Evolutionary conservation across 2,113 vertebrate species (phyloP), one percentile per base, ranked within the genome.

Genomic region (Ceyx melanurus): DNA sequence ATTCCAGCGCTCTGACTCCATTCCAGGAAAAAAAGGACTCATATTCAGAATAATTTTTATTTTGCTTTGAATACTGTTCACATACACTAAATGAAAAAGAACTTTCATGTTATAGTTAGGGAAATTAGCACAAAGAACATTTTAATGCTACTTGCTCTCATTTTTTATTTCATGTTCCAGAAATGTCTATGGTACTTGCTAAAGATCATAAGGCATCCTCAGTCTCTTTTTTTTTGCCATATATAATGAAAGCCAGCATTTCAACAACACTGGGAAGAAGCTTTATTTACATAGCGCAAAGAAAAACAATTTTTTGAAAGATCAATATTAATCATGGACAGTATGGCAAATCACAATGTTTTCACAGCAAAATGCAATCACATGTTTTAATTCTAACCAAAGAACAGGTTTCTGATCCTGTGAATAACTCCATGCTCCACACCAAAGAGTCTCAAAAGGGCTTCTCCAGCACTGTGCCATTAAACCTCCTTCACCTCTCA

Each of bases 211-310:
- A 95, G 95, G 92, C 88, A 95, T 94, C 80, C 74, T 94, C 95
- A 95, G n/a, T 56, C 85, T 94, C 81, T 95, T 50, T 95, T 70
- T 70, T 75, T 92, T 96, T 95, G 82, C 93, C 88, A 79, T 90
- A 95, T 92, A 86, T 97, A 97, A 97, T 97, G 96, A 97, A 96
- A 97, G 85, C 92, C 96, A 97, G 95, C 57, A 91, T 96, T 92
- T 76, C 74, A 78, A 25, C 82, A 92, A 88, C 78, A 37, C 68
- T 95, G 88, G 62, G 93, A 92, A 96, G 92, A 97, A 96, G 80
- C 61, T 94, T 90, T 97, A 96, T 97, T 97, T 97, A 95, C 82
- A 94, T 86, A 97, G 89, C 78, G 93, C 83, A 95, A 97, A 97
- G 70, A 48, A 97, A 97, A 97, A 93, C 81, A 94, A 25, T 88